These are phyloP conservation scores for Sialia sialis DNA, from an alignment of 2,113 vertebrate genomes.

Conservation along the genomic window DNA sequence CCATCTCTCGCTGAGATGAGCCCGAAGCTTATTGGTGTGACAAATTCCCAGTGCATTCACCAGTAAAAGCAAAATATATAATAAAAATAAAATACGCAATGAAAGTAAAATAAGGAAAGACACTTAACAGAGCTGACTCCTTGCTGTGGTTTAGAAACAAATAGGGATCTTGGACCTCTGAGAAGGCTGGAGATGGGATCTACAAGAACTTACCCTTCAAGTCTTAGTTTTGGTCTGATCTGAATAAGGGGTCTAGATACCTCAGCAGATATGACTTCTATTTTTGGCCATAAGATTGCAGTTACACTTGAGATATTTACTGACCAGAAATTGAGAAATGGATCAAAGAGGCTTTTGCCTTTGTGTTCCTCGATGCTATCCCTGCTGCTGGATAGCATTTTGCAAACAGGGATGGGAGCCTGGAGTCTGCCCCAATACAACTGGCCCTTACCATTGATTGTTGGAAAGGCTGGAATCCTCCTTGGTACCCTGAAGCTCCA, in stretches of 20 bases:
- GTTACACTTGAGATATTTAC: neutral
- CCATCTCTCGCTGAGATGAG: neutral
- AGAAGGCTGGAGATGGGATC: neutral
- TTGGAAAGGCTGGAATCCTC: neutral
- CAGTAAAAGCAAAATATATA: neutral
- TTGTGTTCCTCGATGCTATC: neutral
- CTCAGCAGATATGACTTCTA: fast-evolving
- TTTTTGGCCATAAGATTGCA: neutral
- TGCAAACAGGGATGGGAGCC: neutral
- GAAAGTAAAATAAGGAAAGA: neutral
- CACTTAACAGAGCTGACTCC: neutral
- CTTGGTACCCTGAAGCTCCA: neutral
- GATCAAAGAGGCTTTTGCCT: neutral
- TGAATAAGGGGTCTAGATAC: neutral
- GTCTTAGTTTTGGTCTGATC: neutral
- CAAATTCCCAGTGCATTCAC: neutral
- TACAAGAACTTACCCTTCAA: neutral
- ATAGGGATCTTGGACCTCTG: neutral
- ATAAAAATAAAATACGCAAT: neutral
- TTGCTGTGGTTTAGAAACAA: neutral
- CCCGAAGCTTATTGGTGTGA: neutral
- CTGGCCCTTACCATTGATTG: neutral
- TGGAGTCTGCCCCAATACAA: neutral
- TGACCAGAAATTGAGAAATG: neutral
- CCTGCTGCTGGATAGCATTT: neutral